Evolutionary conservation across 2,888 invertebrate genomes (phyloP).

Genomic region (Meta bourneti): DNA sequence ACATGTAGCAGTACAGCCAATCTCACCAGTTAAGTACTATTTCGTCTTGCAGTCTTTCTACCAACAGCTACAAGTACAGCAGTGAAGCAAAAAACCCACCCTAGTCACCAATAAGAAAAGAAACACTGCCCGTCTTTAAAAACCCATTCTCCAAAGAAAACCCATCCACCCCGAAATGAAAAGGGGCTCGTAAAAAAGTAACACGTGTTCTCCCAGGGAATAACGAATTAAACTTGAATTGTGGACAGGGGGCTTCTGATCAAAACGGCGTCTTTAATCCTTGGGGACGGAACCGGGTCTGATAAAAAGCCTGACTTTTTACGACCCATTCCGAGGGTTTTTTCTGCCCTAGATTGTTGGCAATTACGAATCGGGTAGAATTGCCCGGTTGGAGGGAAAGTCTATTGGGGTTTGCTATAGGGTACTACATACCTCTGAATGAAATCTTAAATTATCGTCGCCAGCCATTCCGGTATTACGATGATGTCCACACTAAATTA

Average conservation of each 20-base stretch:
- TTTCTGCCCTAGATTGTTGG: neutral
- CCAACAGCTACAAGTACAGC: too few species aligned
- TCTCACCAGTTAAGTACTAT: too few species aligned
- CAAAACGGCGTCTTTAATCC: constrained; percentile 23
- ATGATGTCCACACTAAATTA: neutral
- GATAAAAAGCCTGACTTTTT: neutral
- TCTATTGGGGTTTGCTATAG: too few species aligned
- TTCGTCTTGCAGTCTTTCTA: too few species aligned
- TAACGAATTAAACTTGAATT: constrained; percentile 29
- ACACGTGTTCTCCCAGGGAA: constrained; percentile 22
- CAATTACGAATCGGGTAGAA: neutral
- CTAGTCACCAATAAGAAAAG: neutral
- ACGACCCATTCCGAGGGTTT: neutral
- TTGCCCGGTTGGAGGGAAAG: neutral
- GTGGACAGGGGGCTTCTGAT: neutral
- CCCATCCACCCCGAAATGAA: constrained; percentile 12
- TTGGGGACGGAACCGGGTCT: neutral
- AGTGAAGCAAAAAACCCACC: too few species aligned
- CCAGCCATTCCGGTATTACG: neutral
- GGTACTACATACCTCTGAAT: neutral
- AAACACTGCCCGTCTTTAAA: neutral
- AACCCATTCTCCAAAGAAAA: neutral
- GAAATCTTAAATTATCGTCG: neutral
- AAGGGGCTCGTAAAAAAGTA: neutral
- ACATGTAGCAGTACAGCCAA: too few species aligned